Base-by-base conservation (phyloP, 2,113 vertebrate species). In the Trichechus manatus region DNA sequence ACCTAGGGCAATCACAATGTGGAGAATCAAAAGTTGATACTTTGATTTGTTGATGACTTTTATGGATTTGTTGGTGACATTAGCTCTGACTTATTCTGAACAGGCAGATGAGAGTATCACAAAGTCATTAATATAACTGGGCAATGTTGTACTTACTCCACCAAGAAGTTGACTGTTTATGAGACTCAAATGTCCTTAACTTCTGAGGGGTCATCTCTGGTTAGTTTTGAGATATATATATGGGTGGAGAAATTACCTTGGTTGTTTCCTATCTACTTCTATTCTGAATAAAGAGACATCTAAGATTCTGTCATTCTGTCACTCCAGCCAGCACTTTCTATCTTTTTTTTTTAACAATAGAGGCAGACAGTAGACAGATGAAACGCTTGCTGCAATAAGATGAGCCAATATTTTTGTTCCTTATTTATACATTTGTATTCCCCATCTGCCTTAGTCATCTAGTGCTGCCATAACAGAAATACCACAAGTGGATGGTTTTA, bases 381-480 rank as follows among this genome's bases (percentile, higher is more conserved):
- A 96, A 96, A 31, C 31, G 27, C 95, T 72, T 87, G 10, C 8
- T 95, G 63, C 33, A 80, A 23, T 85, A 77, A 91, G 74, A 96
- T 47, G 87, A 96, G 22, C 42, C 63, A 44, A 33, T 94, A 91
- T 44, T 79, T 98, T 97, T 82, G 23, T 92, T 94, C 59, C 74
- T 97, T 91, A 33, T 92, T 31, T 50, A 72, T 95, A 9, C 15
- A 50, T 96, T 96, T 95, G 78, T 36, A 89, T 90, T 94, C 72
- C 75, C 94, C 68, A 92, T 39, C 39, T 39, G 39, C 3, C 39
- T 39, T 39, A 39, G 39, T 39, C 39, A 39, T 39, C 39, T 39
- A 39, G 39, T 39, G 39, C 39, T 39, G 39, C 39, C 39, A 39
- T 39, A 39, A 39, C 2, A 39, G 39, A 39, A 39, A 39, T 39